A percentile compares a stretch with the other conserved stretches of the same genome.
These are phyloP conservation scores for Sula dactylatra DNA, from an alignment of 2,113 vertebrate species.

Conservation along the genomic window DNA sequence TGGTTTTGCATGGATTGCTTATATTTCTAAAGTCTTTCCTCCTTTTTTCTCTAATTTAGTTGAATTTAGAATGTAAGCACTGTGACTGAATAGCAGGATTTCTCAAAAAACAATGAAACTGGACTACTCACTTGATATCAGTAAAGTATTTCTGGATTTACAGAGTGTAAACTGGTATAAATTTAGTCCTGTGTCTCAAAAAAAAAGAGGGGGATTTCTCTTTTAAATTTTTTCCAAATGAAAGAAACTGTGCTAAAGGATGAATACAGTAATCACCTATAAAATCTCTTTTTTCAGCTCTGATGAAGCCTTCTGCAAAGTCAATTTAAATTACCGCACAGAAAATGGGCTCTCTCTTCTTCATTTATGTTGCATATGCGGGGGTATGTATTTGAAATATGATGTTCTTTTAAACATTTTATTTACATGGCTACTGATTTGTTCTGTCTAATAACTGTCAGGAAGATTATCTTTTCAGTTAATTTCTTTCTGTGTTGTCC, in stretches of 20 bases:
- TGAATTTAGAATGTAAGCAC: background rate
- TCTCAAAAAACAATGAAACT: background rate
- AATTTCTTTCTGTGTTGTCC: background rate
- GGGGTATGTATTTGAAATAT: conserved; percentile 76
- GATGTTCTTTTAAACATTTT: background rate
- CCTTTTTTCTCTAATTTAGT: background rate
- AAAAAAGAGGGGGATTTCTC: background rate
- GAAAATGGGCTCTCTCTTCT: conserved; percentile 89
- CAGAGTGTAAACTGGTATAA: background rate
- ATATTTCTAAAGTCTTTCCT: background rate
- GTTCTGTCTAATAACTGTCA: background rate
- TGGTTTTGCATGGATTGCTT: background rate
- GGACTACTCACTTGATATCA: background rate
- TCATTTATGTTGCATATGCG: conserved; percentile 89
- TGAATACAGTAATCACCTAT: conserved; percentile 17
- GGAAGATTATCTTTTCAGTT: background rate
- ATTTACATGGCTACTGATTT: background rate
- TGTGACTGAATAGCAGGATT: background rate
- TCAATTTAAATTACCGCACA: conserved; percentile 90
- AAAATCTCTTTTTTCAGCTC: conserved; percentile 79
- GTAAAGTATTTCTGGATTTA: background rate
- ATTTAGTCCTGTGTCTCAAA: background rate
- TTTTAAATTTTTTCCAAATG: background rate
- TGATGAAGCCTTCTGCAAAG: conserved; percentile 92
- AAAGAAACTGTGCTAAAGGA: background rate